Conservation (phyloP, 2,797 vertebrate species). For the Alexandromys oeconomus region DNA sequence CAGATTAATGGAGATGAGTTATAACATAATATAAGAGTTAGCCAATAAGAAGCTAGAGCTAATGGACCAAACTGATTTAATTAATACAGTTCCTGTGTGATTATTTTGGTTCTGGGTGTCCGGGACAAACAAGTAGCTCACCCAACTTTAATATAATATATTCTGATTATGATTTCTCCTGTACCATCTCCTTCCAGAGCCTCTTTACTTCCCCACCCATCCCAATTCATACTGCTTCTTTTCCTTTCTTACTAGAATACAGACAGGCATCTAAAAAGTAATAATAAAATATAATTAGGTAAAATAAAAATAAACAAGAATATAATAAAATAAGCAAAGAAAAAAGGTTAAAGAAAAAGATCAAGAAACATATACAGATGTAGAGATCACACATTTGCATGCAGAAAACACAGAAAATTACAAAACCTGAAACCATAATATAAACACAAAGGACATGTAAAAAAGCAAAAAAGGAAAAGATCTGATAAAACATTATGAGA, state of each 20-base stretch:
- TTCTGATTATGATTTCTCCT: background rate
- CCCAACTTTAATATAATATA: background rate
- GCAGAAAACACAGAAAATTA: background rate
- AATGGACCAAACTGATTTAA: too few species aligned
- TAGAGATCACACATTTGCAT: background rate
- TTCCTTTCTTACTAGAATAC: background rate
- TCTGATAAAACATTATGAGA: background rate
- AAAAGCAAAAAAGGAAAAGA: background rate
- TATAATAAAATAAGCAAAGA: background rate
- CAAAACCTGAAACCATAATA: background rate
- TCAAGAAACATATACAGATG: background rate
- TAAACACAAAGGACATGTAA: background rate
- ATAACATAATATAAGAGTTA: too few species aligned
- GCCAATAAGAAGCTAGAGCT: too few species aligned
- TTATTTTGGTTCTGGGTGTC: too few species aligned
- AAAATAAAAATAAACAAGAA: background rate
- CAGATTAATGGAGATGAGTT: too few species aligned
- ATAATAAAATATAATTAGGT: background rate
- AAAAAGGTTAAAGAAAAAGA: background rate
- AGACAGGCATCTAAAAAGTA: background rate
- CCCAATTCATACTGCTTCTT: background rate
- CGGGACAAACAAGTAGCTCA: too few species aligned
- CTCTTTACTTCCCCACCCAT: background rate
- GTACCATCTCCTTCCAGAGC: background rate
- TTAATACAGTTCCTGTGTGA: too few species aligned